A percentile compares a stretch with the other conserved stretches of the same genome.
Conservation (phyloP, 2,888 invertebrate species). For the Hydraecia micacea region DNA sequence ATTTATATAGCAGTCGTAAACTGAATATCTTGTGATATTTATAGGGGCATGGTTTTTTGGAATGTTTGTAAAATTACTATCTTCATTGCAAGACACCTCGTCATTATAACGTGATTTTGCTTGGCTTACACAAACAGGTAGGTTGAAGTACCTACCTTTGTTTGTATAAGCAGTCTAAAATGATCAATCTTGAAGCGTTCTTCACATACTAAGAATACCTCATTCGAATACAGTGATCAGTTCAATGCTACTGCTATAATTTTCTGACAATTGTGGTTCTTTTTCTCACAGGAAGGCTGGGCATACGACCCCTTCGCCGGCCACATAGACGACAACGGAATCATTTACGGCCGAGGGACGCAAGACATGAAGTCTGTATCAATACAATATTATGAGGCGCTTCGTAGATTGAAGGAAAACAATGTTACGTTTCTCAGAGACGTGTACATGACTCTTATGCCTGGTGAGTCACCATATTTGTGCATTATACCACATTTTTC, state of each 20-base stretch:
- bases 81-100: neutral
- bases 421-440: slow-evolving; percentile 88
- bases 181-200: neutral
- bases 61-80: neutral
- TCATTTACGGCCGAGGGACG: slow-evolving; percentile 95
- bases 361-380: slow-evolving; percentile 95
- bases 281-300: slow-evolving; percentile 89
- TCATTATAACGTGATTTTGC: neutral
- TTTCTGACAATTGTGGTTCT: neutral
- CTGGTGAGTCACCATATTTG: slow-evolving; percentile 83
- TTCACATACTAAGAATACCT: neutral
- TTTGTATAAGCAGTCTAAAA: neutral
- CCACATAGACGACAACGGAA: slow-evolving; percentile 93
- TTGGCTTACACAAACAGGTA: neutral
- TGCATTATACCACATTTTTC: neutral
- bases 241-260: neutral
- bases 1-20: slow-evolving; percentile 22
- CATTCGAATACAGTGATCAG: neutral
- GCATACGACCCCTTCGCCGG: slow-evolving; percentile 95
- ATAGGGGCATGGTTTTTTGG: neutral
- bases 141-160: too few species aligned
- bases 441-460: slow-evolving; percentile 92
- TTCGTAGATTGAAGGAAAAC: slow-evolving; percentile 88
- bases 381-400: slow-evolving; percentile 92
- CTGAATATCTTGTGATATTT: slow-evolving; percentile 2